Evolutionary conservation across 2,888 invertebrate species (phyloP), one percentile per base, ranked within the genome.

Genomic region (Sinelater perroti): DNA sequence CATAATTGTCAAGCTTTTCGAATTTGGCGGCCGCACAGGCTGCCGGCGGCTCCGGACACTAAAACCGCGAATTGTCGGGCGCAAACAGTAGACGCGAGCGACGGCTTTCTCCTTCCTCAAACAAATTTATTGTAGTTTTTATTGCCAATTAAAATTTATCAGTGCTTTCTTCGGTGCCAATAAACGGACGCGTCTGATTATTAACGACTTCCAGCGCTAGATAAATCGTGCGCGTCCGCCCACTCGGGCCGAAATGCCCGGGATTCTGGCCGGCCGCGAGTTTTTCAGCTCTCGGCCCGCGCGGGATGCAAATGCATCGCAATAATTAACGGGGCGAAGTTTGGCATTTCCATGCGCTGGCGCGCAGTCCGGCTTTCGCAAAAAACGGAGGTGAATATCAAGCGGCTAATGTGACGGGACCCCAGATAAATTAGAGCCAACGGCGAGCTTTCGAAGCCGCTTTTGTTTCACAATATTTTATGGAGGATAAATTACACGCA

Each of bases 91-190:
- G 35, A 35, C 18, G n/a, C 11, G 14, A n/a, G 5, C 38, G 21
- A 38, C 38, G 14, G 38, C 38, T 38, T 38, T 38, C 38, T 10
- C 38, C 38, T 38, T n/a, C 18, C 14, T 6, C 35, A 33, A 7
- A 35, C 18, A 38, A 38, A 38, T 38, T 38, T 38, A 38, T 38
- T 38, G 14, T 10, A 18, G 18, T 38, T 38, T 38, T 38, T 38
- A 38, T 38, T 38, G 33, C 38, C 11, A 42, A 42, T 42, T 42
- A 42, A 42, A 26, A 26, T 24, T 16, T 16, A 42, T 42, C 42
- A 16, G 17, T 42, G 28, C 16, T 42, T 42, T 42, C 18, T 42
- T 26, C 26, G n/a, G n/a, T 21, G 13, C 26, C 42, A 26, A 26
- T 42, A 26, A 42, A 26, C 28, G 26, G 16, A 42, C 42, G 10